Base-by-base conservation (phyloP, 2,888 invertebrate species). In the Parnassius glacialis region DNA sequence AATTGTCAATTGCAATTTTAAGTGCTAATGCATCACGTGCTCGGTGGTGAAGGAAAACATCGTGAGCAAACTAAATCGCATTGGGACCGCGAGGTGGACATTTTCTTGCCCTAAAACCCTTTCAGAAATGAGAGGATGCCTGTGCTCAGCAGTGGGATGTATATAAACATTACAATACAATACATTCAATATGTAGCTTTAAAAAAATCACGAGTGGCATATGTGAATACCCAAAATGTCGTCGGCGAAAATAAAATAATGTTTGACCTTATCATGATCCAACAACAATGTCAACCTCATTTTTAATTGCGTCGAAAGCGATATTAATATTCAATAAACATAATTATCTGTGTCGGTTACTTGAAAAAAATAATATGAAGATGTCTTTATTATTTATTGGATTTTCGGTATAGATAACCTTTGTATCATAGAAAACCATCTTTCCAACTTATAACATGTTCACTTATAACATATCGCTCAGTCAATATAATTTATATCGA, bases 301-400 rank as follows among this genome's bases (percentile, higher is more conserved):
- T 80, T 77, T 75, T 81, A 81, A 85, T 84, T 84, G 87, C 84
- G 84, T 81, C 77, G 73, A 74, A 76, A 79, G 73, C 75, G 75
- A 74, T 79, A 80, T 85, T 84, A 86, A 87, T 83, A 86, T 88
- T 88, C 87, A 89, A 87, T 88, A 87, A 87, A 82, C 80, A 81
- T 67, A 54, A 64, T 78, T 85, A 86, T 83, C 84, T 66, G 65
- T 25, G 77, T 78, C 86, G 88, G 87, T 75, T 70, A 81, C 76
- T 76, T 80, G 69, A 82, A 83, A 81, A 83, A 79, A 83, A 63
- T n/a, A 59, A 60, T 59, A 65, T 64, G 51, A 53, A 68, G 62
- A 59, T 54, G 61, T 53, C 61, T 66, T 70, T 69, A 73, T 67
- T 84, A 86, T 87, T 87, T 87, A 87, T 86, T 85, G 65, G 60